Base-by-base conservation (phyloP, 2,888 invertebrate genomes). In the Cloeon dipterum region DNA sequence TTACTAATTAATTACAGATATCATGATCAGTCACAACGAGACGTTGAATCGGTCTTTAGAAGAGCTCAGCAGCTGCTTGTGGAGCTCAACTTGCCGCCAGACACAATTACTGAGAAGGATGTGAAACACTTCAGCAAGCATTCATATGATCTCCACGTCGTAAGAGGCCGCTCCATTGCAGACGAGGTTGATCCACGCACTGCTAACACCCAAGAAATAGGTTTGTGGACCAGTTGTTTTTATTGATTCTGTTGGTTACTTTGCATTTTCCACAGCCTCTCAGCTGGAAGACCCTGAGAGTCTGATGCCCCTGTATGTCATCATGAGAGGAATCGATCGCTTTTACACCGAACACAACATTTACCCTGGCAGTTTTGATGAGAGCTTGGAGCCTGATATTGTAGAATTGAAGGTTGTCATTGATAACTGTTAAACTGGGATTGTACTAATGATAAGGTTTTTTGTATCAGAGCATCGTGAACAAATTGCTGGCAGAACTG, bases 61-160 rank as follows among this genome's bases (percentile, higher is more conserved):
- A 71, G 78, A 53, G 81, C 83, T 0, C 72, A 82, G 47, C 71
- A 77, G 51, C 69, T 86, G 41, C 66, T 86, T 11, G 68, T 75
- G 42, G 74, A 77, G 51, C 54, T 89, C 37, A 82, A 83, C 29
- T 65, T 74, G 53, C 69, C 81, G 2, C 67, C 67, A 38, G 74
- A 75, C 45, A 58, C 57, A 11, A 76, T 89, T 41, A 68, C 70
- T 37, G 88, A 91, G 54, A 62, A 65, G 42, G 79, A 83, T 46
- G 78, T 86, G 0, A 81, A 77, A 54, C 54, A 81, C 37, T 82
- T 91, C 52, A 93, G 93, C 55, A 78, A 81, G 50, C 86, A 94
- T 60, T 71, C 86, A 3, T 67, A 74, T 43, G 75, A 81, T 50
- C 58, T 98, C 38, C 63, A 74, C 44, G 64, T 94, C 1, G 61